Evolutionary conservation across 2,113 vertebrate genomes (phyloP).

Genomic region (Alligator sinensis): DNA sequence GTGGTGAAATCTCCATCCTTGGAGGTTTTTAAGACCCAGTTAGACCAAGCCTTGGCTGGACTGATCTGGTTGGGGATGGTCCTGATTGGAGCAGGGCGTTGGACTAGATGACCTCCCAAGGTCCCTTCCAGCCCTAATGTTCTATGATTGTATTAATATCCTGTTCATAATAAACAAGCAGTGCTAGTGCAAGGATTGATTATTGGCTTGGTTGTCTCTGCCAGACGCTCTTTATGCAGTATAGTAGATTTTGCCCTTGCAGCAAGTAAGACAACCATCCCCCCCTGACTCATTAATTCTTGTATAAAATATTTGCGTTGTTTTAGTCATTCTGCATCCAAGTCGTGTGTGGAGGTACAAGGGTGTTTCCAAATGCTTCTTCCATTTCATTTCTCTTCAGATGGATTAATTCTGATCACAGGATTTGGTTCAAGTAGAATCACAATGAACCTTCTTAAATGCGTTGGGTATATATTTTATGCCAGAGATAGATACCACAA

Average conservation of each 20-base stretch:
- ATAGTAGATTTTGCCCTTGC: not conserved
- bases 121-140: too few species aligned
- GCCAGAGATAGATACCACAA: not conserved
- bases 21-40: too few species aligned
- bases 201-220: rapidly evolving
- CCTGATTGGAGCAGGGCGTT: too few species aligned
- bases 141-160: not conserved
- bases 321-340: not conserved
- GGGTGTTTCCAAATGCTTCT: not conserved
- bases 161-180: not conserved
- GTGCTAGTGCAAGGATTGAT: not conserved
- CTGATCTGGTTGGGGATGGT: too few species aligned
- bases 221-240: not conserved
- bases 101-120: too few species aligned
- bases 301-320: not conserved
- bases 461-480: not conserved
- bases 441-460: not conserved
- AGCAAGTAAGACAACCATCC: not conserved
- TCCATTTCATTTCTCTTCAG: not conserved
- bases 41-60: too few species aligned
- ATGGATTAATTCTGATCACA: not conserved
- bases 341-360: not conserved
- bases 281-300: not conserved
- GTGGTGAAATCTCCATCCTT: too few species aligned
- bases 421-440: not conserved